Percentiles rank a stretch among this genome's conserved stretches.
Conservation (phyloP, 2,888 invertebrate species). For the Xestia sexstrigata region DNA sequence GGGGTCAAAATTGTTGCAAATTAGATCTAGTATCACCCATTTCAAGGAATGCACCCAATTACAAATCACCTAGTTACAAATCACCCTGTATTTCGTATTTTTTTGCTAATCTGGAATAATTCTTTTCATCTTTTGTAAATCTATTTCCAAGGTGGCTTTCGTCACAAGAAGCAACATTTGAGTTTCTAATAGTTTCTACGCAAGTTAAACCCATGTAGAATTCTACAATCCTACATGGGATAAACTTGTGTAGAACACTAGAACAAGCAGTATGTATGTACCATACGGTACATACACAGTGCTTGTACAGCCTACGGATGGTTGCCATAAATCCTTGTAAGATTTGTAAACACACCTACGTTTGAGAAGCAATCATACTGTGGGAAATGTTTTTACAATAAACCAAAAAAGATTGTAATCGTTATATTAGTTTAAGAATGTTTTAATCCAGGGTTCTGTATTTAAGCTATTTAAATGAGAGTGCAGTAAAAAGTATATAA, state of each 20-base stretch:
- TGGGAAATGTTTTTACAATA: background rate
- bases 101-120: background rate
- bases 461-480: too few relatives aligned
- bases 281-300: background rate
- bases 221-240: too few relatives aligned
- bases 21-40: background rate
- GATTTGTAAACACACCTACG: conserved; percentile 1
- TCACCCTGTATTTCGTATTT: background rate
- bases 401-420: background rate
- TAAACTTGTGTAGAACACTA: too few relatives aligned
- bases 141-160: background rate
- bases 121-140: background rate
- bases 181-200: background rate
- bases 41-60: background rate
- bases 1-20: too few relatives aligned
- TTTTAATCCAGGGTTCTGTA: too few relatives aligned
- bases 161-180: background rate
- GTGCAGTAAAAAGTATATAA: too few relatives aligned
- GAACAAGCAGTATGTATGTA: too few relatives aligned
- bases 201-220: background rate
- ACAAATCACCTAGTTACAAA: background rate
- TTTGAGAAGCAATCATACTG: background rate
- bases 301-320: background rate
- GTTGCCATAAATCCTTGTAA: background rate
- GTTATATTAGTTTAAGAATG: background rate